Conservation (phyloP, 2,797 vertebrate genomes). For the Ibycter americanus region DNA sequence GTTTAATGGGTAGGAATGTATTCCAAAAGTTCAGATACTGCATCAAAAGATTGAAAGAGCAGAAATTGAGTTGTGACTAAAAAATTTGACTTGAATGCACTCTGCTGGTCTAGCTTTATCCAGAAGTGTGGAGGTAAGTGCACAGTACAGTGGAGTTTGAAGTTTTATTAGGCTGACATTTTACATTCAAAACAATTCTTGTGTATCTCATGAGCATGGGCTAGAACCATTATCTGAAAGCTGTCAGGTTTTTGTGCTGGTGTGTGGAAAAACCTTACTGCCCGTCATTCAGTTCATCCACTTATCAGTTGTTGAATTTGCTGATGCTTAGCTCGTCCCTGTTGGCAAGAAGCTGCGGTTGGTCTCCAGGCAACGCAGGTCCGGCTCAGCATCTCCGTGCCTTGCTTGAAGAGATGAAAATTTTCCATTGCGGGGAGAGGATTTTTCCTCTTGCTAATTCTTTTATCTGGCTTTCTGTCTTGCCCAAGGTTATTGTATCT, state of each 20-base stretch:
- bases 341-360: conserved; percentile 38
- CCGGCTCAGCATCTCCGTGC: conserved; percentile 57
- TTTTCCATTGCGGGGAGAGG: conserved; percentile 75
- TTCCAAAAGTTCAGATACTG: neutral
- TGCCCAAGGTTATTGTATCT: neutral
- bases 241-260: neutral
- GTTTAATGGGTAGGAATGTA: neutral
- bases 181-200: neutral
- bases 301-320: conserved; percentile 42
- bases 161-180: neutral
- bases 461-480: conserved; percentile 31
- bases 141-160: neutral
- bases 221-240: neutral
- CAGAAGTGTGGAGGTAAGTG: neutral
- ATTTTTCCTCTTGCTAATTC: conserved; percentile 62
- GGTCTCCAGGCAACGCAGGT: conserved; percentile 69
- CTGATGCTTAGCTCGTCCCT: conserved; percentile 24
- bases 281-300: conserved; percentile 6
- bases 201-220: neutral
- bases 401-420: conserved; percentile 74
- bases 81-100: neutral
- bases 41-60: neutral
- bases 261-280: neutral
- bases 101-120: neutral
- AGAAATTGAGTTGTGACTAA: neutral